Base-by-base conservation (phyloP, 2,113 vertebrate species). In the Xiphorhynchus elegans region DNA sequence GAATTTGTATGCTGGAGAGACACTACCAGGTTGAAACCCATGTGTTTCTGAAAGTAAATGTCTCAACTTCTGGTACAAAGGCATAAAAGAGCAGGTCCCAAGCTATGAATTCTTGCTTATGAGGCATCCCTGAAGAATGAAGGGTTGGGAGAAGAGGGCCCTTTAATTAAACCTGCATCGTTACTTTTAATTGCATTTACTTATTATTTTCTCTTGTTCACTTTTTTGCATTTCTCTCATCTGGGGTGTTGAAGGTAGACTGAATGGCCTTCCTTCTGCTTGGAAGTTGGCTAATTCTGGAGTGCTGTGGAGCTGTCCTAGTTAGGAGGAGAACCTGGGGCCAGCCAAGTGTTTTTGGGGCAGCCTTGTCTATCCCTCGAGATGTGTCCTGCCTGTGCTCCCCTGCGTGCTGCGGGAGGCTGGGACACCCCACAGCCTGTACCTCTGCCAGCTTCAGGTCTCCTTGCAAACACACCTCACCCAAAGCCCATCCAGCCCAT, bases 161-260 rank as follows among this genome's bases (percentile, higher is more conserved):
- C 95, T 95, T 97, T 97, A 97, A 97, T 97, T 96, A 96, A 96
- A 92, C 53, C 91, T 82, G 66, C 93, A 87, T 97, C 12, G 84
- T 94, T 95, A 87, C 74, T 93, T 95, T 87, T 93, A 97, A 96
- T 95, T 96, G 89, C 87, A 52, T 91, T 95, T 93, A 93, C 95
- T 94, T 96, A 76, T 87, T 96, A 88, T 96, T 97, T 96, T 95
- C 84, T 89, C 91, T 84, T 53, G 69, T 82, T 94, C 20, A 10
- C 10, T 6, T 94, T 96, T 97, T 96, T 96, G 93, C 94, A 97
- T 97, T 97, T 95, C 91, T 97, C 81, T 97, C 95, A 95, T 97
- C 93, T 85, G 40, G 42, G 46, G 49, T 82, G 81, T 62, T 82
- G 81, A 84, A 39, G 1, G 3, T 69, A 82, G 84, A 69, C 76